A percentile compares a stretch with the other conserved stretches of the same genome.
These are phyloP conservation scores for Oegoconia quadripuncta DNA, from an alignment of 2,888 invertebrate genomes.

Conservation along the genomic window DNA sequence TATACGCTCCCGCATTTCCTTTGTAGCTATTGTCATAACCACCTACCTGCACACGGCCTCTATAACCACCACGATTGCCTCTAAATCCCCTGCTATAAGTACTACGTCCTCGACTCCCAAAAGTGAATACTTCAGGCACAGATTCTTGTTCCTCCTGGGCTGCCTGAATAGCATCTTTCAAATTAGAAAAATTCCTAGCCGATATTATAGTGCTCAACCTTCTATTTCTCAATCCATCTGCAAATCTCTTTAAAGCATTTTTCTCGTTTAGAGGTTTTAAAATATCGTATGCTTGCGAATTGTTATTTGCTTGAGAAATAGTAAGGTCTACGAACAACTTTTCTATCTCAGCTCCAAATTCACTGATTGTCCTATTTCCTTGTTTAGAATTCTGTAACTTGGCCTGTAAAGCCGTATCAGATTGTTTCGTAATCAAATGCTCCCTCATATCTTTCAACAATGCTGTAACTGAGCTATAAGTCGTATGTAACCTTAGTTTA, in stretches of 20 bases:
- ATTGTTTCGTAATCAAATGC: slow-evolving; percentile 7
- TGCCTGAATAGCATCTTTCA: slow-evolving; percentile 15
- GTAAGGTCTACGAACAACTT: slow-evolving; percentile 16
- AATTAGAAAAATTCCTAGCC: slow-evolving; percentile 8
- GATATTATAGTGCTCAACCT: slow-evolving; percentile 14
- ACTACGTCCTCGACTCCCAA: too few species aligned
- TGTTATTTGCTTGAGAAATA: slow-evolving; percentile 14
- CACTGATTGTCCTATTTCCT: slow-evolving; percentile 5
- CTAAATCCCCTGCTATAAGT: too few species aligned
- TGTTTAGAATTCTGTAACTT: slow-evolving; percentile 6
- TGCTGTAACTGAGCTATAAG: not conserved
- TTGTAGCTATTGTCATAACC: too few species aligned
- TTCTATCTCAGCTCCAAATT: slow-evolving; percentile 13
- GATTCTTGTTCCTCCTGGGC: slow-evolving; percentile 14
- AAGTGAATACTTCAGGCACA: too few species aligned
- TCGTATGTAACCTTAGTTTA: too few species aligned
- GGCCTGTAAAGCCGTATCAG: slow-evolving; percentile 7
- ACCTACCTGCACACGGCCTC: too few species aligned
- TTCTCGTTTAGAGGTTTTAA: slow-evolving; percentile 18
- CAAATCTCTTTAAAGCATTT: slow-evolving; percentile 16
- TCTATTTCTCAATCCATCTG: slow-evolving; percentile 13
- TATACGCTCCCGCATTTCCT: too few species aligned
- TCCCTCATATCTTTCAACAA: slow-evolving; percentile 4
- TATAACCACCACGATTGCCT: too few species aligned
- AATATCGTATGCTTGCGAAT: slow-evolving; percentile 4